phyloP scores from a whole-genome alignment of 1,140 invertebrate species.

The Megalonaias nervosa region DNA sequence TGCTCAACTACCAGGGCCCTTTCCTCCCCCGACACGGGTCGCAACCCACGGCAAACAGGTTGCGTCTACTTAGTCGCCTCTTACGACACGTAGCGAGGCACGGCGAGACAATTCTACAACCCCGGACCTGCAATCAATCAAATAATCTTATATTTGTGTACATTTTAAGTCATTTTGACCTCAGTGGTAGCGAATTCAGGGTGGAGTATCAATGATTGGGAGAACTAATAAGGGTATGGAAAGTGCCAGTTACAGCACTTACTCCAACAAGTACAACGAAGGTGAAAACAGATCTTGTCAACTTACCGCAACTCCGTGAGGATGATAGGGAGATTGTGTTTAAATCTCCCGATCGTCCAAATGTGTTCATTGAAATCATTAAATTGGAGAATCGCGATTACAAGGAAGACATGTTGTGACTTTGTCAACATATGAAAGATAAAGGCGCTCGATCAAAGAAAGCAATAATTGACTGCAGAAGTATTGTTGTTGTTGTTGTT shows the following conservation, averaged over 20 bases:
- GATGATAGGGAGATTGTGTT: slow-evolving; percentile 2
- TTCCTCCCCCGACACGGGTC: no score
- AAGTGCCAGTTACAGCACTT: not conserved
- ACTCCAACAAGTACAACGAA: slow-evolving; percentile 17
- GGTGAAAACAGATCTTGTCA: slow-evolving; percentile 15
- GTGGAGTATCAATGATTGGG: slow-evolving; percentile 10
- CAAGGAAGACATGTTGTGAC: slow-evolving; percentile 2
- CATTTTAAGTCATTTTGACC: no score
- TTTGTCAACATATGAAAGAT: slow-evolving; percentile 11
- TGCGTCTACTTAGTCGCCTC: no score
- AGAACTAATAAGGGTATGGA: slow-evolving; percentile 5
- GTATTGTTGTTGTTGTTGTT: no score
- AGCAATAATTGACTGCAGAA: slow-evolving; percentile 12
- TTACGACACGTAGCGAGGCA: no score
- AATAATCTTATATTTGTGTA: slow-evolving; percentile 22
- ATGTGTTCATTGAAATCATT: slow-evolving; percentile 10
- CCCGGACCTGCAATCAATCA: no score
- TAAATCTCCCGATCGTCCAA: slow-evolving; percentile 7
- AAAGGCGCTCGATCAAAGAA: not conserved
- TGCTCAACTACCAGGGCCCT: no score
- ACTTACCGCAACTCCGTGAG: not conserved
- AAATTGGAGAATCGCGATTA: not conserved
- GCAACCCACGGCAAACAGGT: no score
- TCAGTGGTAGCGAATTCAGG: no score
- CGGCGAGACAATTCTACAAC: no score